A percentile compares a stretch with the other conserved stretches of the same genome.
Conservation (phyloP, 2,888 invertebrate species). For the Schrankia costaestrigalis region DNA sequence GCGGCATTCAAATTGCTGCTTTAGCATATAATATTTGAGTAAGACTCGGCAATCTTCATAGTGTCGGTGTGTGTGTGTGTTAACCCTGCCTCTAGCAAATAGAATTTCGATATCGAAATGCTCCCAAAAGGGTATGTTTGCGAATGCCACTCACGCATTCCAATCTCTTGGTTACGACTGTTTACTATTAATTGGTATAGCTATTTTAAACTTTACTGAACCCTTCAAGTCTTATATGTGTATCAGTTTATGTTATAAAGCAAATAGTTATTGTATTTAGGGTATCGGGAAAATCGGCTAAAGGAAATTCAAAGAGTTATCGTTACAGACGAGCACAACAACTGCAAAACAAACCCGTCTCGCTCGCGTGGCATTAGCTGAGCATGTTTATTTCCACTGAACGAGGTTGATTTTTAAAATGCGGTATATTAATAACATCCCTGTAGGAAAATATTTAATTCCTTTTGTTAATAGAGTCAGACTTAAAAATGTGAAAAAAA, state of each 20-base stretch:
- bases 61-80: slow-evolving; percentile 34
- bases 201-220: slow-evolving; percentile 23
- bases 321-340: too few relatives aligned
- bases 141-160: slow-evolving; percentile 44
- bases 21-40: slow-evolving; percentile 55
- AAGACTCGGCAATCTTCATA: slow-evolving; percentile 41
- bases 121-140: slow-evolving; percentile 48
- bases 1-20: slow-evolving; percentile 55
- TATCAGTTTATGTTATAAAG: neutral
- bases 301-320: neutral
- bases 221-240: slow-evolving; percentile 8
- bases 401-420: too few relatives aligned
- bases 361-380: too few relatives aligned
- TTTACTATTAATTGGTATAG: slow-evolving; percentile 39
- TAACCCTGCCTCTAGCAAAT: slow-evolving; percentile 46
- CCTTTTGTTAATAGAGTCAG: too few relatives aligned
- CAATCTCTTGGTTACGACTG: slow-evolving; percentile 40
- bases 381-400: too few relatives aligned
- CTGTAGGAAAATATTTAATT: too few relatives aligned
- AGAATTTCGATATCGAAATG: slow-evolving; percentile 55
- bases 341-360: too few relatives aligned
- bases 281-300: neutral
- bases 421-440: too few relatives aligned
- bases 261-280: neutral
- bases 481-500: too few relatives aligned